Base-by-base conservation (phyloP, 2,797 vertebrate genomes). In the Melanotaenia boesemani region DNA sequence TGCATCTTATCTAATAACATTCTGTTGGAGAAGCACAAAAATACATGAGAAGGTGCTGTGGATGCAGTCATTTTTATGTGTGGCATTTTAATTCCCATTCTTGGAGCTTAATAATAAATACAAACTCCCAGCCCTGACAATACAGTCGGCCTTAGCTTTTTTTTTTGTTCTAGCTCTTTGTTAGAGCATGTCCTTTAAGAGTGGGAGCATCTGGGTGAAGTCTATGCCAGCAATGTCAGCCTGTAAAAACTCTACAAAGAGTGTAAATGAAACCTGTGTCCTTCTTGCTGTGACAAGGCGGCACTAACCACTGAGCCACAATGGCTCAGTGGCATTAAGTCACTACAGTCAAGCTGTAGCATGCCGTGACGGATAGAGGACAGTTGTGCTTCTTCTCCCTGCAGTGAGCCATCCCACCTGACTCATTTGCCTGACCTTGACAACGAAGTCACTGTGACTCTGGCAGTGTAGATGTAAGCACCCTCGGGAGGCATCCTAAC, bases 401-500 rank as follows among this genome's bases (percentile, higher is more conserved):
- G 64, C 83, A 79, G 76, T 73, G 82, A 85, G 83, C 82, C 76
- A 54, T 86, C 87, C 86, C 84, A 89, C 88, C 89, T 91, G 89
- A 91, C 89, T 92, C 87, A 91, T 90, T 91, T 89, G 84, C 81
- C 83, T 91, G 92, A 92, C 92, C 90, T 93, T 92, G 88, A 76
- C 84, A 81, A 81, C 37, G 63, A 80, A 86, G 87, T 86, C 70
- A 72, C 80, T 50, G 72, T 86, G 86, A 84, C 85, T 89, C 85
- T 72, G 73, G 73, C 61, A 67, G 71, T 81, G 84, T 87, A 72
- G 77, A 85, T 80, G 78, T 77, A 83, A 86, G 86, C 79, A 75
- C 83, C 86, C 84, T 85, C 63, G 37, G 86, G 89, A 89, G 85
- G 82, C 79, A 70, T 68, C 41, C 67, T 78, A 67, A 81, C 81